Base-by-base conservation (phyloP, 2,113 vertebrate species). In the Saguinus imperator region DNA sequence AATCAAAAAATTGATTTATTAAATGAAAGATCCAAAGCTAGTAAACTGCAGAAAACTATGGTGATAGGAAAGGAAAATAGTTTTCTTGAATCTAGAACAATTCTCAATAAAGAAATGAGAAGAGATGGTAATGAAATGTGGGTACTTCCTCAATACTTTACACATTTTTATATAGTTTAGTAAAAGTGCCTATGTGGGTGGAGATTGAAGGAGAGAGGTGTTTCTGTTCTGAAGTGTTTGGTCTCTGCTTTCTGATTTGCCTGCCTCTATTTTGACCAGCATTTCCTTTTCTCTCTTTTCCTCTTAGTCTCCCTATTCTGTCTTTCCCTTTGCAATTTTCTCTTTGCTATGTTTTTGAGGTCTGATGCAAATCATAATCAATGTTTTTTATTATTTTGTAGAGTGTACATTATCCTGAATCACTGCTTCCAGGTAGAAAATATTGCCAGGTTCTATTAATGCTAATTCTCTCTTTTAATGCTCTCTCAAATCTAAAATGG, bases 51-150 rank as follows among this genome's bases (percentile, higher is more conserved):
- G 61, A 68, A 79, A 96, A n/a, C 40, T 76, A 75, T 3, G 43
- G 64, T 25, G 2, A 48, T 5, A 20, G 13, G 13, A 29, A 57
- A 91, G 37, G 12, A 87, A 91, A 77, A 25, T 4, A 1, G 4
- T 66, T 91, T 93, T 70, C 86, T 91, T 94, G 68, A 76, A n/a
- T 89, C 50, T 94, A 92, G 89, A 94, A 76, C 66, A 87, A 86
- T 77, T 93, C 76, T 93, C 89, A 94, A 72, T 68, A 80, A 86
- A 86, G n/a, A 80, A 43, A 58, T 84, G 55, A 77, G 76, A 81
- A 45, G 27, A 52, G 43, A 73, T 73, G 55, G 18, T 66, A 66
- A 80, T 37, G 58, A 40, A 68, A 76, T n/a, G 43, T 88, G 89
- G 27, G 87, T 55, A 76, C 32, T 35, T 52, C 75, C 57, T 89